Evolutionary conservation across 2,797 vertebrate genomes (phyloP), one percentile per base, ranked within the genome.

Genomic region (Poeciliopsis paucimaculata): DNA sequence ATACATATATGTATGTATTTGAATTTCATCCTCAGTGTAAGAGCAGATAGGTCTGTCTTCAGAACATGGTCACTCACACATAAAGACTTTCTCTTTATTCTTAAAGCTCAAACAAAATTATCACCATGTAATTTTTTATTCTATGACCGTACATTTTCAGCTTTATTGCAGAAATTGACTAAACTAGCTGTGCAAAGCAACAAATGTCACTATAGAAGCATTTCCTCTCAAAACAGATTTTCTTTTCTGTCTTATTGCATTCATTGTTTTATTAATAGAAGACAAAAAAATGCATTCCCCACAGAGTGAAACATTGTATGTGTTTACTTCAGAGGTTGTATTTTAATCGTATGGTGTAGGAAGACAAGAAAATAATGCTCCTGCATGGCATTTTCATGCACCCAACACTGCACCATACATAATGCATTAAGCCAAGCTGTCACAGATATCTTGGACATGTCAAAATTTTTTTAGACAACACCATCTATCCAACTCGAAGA

Each of bases 81-180:
- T 34, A 81, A 81, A 82, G 66, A 66, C 47, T 15, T 84, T 31
- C 16, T 43, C 75, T 39, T 71, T 62, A 31, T 76, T 85, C 80
- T 43, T 77, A 26, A 85, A 74, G 43, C 70, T 79, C 71, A 1
- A 31, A 73, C 66, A 62, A 82, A 74, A 82, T 78, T 73, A 82
- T 77, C 71, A 84, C 75, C 80, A 45, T 18, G n/a, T 72, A 57
- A 64, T n/a, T 79, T 80, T 64, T 73, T 79, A 78, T 81, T 79
- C 76, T 82, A 85, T 73, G 86, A 75, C 76, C 66, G 16, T 16
- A 34, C 28, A 88, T 88, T 84, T 90, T 13, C 72, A 49, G 62
- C 26, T 39, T 72, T 89, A 85, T 80, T 86, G 11, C 31, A 34
- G 15, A 16, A 62, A 34, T 8, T 62, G 41, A 18, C 3, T 49